phyloP scores from a whole-genome alignment of 64 coral and sea anemone genomes.

The Stylophora pistillata region DNA sequence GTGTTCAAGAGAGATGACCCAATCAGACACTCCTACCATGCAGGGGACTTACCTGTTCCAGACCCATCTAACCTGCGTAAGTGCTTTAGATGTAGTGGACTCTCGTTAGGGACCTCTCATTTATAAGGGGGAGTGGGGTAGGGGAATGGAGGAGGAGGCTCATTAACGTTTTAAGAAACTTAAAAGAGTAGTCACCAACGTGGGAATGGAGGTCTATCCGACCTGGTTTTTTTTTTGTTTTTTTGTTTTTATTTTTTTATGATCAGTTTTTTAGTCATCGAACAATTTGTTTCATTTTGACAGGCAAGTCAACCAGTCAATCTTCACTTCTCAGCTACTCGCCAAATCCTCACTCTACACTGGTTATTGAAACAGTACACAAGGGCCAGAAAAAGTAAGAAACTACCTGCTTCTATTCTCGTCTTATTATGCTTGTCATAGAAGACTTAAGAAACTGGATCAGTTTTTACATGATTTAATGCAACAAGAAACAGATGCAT shows the following conservation, averaged over 20 bases:
- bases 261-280: too few relatives aligned
- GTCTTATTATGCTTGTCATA: neutral
- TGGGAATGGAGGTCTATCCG: neutral
- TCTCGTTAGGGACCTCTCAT: neutral
- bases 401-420: neutral
- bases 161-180: neutral
- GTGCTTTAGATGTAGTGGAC: neutral
- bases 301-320: constrained; percentile 77
- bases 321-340: constrained; percentile 82
- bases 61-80: constrained; percentile 58
- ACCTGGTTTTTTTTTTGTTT: neutral
- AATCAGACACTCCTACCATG: constrained; percentile 78
- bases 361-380: constrained; percentile 67
- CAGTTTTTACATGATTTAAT: too few relatives aligned
- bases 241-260: too few relatives aligned
- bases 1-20: constrained; percentile 47
- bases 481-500: too few relatives aligned
- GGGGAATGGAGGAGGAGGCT: neutral
- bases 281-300: neutral
- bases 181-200: too few relatives aligned
- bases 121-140: neutral
- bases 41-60: constrained; percentile 55
- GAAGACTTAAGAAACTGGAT: neutral
- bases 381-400: constrained; percentile 77
- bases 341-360: constrained; percentile 66